These are phyloP conservation scores for Benitochromis conjunctus DNA, from an alignment of 2,113 vertebrate genomes.

Conservation along the genomic window DNA sequence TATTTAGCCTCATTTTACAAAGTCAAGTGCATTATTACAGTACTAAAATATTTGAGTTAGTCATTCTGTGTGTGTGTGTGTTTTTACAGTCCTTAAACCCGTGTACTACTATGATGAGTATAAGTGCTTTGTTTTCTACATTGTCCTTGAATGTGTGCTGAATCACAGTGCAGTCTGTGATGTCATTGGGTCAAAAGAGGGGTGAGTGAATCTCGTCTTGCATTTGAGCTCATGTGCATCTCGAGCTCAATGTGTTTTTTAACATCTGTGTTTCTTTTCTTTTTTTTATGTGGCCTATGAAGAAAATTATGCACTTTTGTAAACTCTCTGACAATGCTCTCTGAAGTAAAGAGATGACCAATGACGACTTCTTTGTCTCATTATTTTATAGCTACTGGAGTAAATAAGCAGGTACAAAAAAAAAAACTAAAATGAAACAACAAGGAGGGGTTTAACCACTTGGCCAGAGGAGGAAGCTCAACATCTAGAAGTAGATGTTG, in stretches of 20 bases:
- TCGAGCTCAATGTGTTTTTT: conserved; percentile 20
- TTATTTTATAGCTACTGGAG: background rate
- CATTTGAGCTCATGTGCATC: conserved; percentile 26
- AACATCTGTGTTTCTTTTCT: conserved; percentile 27
- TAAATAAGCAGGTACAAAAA: background rate
- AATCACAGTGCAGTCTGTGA: conserved; percentile 26
- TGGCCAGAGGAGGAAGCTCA: background rate
- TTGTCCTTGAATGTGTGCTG: conserved; percentile 32
- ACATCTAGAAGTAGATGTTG: background rate
- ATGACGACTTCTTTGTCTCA: background rate
- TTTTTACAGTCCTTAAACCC: background rate
- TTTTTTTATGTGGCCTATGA: conserved; percentile 1
- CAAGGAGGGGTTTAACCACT: background rate
- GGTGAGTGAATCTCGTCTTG: conserved; percentile 5
- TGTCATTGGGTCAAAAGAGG: background rate
- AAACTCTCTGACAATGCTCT: conserved; percentile 42
- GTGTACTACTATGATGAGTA: background rate
- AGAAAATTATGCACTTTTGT: conserved; percentile 56
- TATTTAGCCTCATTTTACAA: conserved; percentile 39
- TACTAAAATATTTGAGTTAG: conserved; percentile 21
- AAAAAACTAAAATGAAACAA: background rate
- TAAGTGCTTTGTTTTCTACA: conserved; percentile 38
- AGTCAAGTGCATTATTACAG: conserved; percentile 5
- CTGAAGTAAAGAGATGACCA: conserved; percentile 45
- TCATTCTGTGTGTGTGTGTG: conserved; percentile 4